A percentile compares a stretch with the other conserved stretches of the same genome.
Evolutionary conservation across 2,797 vertebrate genomes (phyloP).

Genomic region (Avahi laniger): DNA sequence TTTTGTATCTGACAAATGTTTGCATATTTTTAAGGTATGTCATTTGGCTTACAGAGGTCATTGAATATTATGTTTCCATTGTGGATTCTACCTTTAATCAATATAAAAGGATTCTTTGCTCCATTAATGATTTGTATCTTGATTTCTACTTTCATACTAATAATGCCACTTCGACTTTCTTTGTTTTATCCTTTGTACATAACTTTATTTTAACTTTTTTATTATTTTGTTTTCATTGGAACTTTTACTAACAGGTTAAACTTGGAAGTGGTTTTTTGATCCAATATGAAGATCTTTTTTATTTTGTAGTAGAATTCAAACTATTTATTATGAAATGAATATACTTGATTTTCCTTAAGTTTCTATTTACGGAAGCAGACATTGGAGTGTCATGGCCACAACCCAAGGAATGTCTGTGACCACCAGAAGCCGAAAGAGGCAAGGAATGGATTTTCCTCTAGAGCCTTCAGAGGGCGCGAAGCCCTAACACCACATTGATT

Average conservation of each 20-base stretch:
- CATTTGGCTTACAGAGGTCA: neutral
- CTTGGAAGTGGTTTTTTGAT: neutral
- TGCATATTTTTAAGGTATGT: neutral
- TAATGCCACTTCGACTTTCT: neutral
- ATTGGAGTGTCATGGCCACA: neutral
- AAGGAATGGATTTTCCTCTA: neutral
- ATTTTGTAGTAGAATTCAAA: neutral
- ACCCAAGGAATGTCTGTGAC: neutral
- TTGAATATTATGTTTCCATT: constrained; percentile 25
- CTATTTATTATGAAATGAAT: neutral
- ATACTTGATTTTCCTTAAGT: neutral
- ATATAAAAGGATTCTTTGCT: neutral
- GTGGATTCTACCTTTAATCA: neutral
- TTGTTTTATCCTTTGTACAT: neutral
- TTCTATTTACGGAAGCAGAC: neutral
- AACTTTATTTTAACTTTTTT: neutral
- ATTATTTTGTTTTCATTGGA: neutral
- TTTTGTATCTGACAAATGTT: neutral
- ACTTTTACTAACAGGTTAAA: neutral
- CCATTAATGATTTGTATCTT: neutral
- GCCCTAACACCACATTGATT: neutral
- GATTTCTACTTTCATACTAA: neutral
- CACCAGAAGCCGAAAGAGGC: neutral
- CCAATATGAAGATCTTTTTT: neutral
- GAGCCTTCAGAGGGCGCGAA: neutral